Evolutionary conservation across 2,797 vertebrate species (phyloP), one percentile per base, ranked within the genome.

Genomic region (Triplophysa yarkandensis): DNA sequence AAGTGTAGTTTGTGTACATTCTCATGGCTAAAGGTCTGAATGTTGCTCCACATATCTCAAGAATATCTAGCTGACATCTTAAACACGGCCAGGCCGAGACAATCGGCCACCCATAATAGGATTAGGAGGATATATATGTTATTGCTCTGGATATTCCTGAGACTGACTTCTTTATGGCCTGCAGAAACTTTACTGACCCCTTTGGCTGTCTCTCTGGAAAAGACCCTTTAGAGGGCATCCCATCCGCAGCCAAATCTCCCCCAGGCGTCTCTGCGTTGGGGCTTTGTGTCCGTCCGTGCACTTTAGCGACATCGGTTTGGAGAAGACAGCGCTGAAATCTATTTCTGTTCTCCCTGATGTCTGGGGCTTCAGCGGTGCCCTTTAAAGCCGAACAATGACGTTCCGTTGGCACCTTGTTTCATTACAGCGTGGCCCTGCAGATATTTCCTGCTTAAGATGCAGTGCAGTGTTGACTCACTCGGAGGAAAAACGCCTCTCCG

Each of bases 331-430:
- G 16, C 36, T 39, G 17, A 72, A 55, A 66, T 70, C 55, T 77
- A 78, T 74, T 79, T 67, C 46, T 77, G 74, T 74, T 50, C 58
- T 27, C 43, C 25, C 14, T 54, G 34, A 52, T 61, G 32, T 68
- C 65, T 70, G 21, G 25, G 21, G 65, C 48, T 70, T 57, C 30
- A 17, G 55, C 14, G 0, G 68, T 79, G 77, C 77, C 77, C 77
- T 79, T 82, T 79, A 74, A 72, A 77, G 66, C 41, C 39, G 68
- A 72, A 81, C 80, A 81, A 73, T 76, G 50, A 58, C 65, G 60
- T 64, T 54, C 70, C 8, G 68, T 73, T 73, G 68, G 75, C 52
- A 62, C 41, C 36, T 44, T 27, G 41, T 73, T 68, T 69, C 79
- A 71, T 63, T 63, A 54, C 32, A 43, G 50, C 32, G 34, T 41